Conservation (phyloP, 2,113 vertebrate genomes). For the Gymnorhina tibicen region DNA sequence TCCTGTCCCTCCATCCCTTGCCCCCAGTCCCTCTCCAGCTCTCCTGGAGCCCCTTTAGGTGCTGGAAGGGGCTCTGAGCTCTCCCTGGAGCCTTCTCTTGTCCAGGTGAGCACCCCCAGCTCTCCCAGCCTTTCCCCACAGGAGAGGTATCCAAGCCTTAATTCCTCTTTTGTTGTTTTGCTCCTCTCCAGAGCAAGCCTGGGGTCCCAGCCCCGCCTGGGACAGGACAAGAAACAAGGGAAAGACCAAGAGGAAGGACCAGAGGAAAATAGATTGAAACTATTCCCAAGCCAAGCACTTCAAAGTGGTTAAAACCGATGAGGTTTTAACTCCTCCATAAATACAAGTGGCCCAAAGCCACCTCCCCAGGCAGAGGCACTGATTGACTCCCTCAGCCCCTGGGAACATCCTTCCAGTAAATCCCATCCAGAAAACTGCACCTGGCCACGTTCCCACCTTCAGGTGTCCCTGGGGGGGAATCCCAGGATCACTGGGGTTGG, state of each 20-base stretch:
- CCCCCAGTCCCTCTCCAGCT: neutral
- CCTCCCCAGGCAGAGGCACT: neutral
- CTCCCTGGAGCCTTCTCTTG: neutral
- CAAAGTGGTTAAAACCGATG: neutral
- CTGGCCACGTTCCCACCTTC: neutral
- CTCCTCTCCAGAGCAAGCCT: neutral
- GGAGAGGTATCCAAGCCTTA: neutral
- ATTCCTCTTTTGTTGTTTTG: neutral
- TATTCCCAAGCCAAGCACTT: neutral
- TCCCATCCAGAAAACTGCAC: neutral
- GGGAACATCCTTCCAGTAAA: neutral
- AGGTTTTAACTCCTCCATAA: neutral
- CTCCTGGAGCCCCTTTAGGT: neutral
- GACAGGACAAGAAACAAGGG: neutral
- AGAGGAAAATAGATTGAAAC: neutral
- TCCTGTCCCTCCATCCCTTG: neutral
- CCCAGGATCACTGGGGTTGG: neutral
- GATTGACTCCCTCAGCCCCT: neutral
- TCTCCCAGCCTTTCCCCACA: neutral
- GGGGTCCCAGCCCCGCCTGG: neutral
- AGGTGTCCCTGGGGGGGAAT: neutral
- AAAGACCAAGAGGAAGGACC: neutral
- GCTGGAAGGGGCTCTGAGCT: fast-evolving
- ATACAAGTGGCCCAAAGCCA: neutral
- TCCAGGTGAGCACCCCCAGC: neutral